Percentiles rank a stretch among this genome's conserved stretches.
These are phyloP conservation scores for Nephrotoma guestfalica DNA, from an alignment of 2,888 invertebrate genomes.

Conservation along the genomic window DNA sequence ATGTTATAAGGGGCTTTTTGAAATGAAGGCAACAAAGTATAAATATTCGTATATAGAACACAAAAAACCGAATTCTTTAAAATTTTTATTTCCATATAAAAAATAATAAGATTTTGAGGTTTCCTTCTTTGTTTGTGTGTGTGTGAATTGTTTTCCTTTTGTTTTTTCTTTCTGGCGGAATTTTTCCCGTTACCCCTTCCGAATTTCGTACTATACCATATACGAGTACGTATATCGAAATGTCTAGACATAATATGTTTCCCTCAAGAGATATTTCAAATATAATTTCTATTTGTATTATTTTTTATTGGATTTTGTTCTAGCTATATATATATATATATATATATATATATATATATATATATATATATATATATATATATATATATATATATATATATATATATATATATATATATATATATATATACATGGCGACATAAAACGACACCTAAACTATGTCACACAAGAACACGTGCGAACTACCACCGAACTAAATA, in stretches of 20 bases:
- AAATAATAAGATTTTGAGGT: not conserved
- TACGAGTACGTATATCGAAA: not conserved
- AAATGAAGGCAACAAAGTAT: not conserved
- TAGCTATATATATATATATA: not conserved
- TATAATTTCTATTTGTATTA: not conserved
- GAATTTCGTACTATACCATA: not conserved
- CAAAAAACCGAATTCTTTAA: not conserved
- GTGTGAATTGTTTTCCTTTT: not conserved
- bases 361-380: not conserved
- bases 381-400: not conserved
- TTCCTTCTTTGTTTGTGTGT: not conserved
- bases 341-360: not conserved
- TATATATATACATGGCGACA: not conserved
- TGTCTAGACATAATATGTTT: not conserved
- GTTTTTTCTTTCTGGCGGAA: not conserved
- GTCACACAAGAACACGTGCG: no score
- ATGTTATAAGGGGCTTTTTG: not conserved
- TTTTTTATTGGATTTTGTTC: not conserved
- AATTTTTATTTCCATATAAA: not conserved
- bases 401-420: not conserved
- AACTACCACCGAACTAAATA: no score
- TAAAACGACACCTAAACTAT: no score
- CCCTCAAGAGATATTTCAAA: not conserved
- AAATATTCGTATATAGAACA: not conserved
- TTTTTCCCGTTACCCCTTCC: not conserved